Evolutionary conservation across 2,797 vertebrate species (phyloP).

Genomic region (Neomorphus geoffroyi): DNA sequence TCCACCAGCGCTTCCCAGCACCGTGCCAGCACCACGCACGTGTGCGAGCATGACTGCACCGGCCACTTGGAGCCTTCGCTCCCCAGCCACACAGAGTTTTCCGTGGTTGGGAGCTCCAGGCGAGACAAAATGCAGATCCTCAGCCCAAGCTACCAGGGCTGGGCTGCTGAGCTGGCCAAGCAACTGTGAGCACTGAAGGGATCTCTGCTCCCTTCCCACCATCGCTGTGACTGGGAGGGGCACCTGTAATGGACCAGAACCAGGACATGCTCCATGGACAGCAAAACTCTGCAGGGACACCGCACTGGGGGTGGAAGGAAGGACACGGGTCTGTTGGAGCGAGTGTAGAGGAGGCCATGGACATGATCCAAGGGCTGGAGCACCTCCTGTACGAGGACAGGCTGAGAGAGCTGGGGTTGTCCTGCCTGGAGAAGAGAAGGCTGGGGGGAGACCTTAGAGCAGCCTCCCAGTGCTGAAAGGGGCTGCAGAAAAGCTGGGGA

Average conservation of each 20-base stretch:
- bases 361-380: too few relatives aligned
- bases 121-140: rapidly evolving
- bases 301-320: neutral
- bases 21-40: rapidly evolving
- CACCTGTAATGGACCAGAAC: neutral
- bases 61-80: neutral
- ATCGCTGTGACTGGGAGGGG: rapidly evolving
- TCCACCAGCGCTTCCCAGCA: neutral
- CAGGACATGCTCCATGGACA: rapidly evolving
- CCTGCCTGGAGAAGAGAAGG: too few relatives aligned
- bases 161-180: neutral
- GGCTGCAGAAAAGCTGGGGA: too few relatives aligned
- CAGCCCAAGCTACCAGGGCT: neutral
- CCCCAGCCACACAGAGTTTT: neutral
- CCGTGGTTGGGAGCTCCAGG: rapidly evolving
- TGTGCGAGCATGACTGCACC: rapidly evolving
- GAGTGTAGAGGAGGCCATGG: too few relatives aligned
- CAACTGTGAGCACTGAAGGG: neutral
- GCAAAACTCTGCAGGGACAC: neutral
- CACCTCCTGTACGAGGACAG: too few relatives aligned
- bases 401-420: too few relatives aligned
- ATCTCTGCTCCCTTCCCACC: neutral
- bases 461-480: too few relatives aligned
- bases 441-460: too few relatives aligned
- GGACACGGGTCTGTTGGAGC: too few relatives aligned